A percentile compares a stretch with the other conserved stretches of the same genome.
phyloP scores from a whole-genome alignment of 1,140 invertebrate species.

The Psix sp. region DNA sequence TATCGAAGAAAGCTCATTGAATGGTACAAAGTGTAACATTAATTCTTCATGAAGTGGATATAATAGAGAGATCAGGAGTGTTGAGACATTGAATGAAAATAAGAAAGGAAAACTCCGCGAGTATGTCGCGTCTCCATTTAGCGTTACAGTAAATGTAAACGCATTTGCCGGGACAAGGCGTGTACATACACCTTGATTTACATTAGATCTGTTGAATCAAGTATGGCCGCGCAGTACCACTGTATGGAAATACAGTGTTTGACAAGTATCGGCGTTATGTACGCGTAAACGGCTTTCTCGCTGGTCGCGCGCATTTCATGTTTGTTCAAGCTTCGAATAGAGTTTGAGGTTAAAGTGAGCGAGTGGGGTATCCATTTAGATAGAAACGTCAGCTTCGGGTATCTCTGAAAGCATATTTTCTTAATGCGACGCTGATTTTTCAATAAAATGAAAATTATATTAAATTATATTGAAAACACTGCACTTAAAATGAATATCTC shows the following conservation, averaged over 20 bases:
- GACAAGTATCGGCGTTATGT: constrained; percentile 61
- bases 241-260: constrained; percentile 63
- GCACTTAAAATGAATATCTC: too few species aligned
- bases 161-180: constrained; percentile 47
- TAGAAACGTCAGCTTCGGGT: constrained; percentile 65
- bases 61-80: constrained; percentile 56
- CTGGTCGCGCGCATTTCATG: constrained; percentile 55
- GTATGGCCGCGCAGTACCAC: constrained; percentile 50
- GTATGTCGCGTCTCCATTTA: constrained; percentile 51
- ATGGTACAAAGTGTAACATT: constrained; percentile 46
- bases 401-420: too few species aligned
- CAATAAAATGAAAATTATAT: too few species aligned
- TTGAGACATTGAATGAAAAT: constrained; percentile 50
- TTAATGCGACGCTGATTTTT: too few species aligned
- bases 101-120: constrained; percentile 54
- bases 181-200: constrained; percentile 59
- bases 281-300: constrained; percentile 51
- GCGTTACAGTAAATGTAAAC: constrained; percentile 47
- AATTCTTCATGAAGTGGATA: constrained; percentile 51
- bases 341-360: constrained; percentile 50
- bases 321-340: constrained; percentile 51
- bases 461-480: too few species aligned
- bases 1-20: constrained; percentile 18
- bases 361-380: constrained; percentile 42
- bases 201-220: constrained; percentile 59